Evolutionary conservation across 2,888 invertebrate genomes (phyloP).

Genomic region (Drosophila robusta): DNA sequence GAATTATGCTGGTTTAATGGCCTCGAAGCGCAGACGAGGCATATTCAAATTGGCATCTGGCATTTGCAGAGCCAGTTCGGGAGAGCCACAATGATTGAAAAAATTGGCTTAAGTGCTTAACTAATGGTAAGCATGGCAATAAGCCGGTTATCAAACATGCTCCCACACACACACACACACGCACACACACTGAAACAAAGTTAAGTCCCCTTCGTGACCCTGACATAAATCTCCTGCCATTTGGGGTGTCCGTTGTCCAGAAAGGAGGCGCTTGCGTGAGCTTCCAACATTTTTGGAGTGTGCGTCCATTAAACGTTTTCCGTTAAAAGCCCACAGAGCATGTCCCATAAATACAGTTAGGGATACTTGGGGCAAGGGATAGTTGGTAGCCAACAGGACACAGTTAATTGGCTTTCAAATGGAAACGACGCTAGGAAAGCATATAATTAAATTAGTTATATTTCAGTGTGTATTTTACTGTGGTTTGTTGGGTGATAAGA

Average conservation of each 20-base stretch:
- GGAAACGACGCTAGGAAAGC: not conserved
- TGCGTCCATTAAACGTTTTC: conserved; percentile 50
- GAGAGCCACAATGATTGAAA: conserved; percentile 47
- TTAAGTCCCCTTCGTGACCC: conserved; percentile 11
- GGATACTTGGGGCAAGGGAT: not conserved
- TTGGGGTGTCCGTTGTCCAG: conserved; percentile 27
- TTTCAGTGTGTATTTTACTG: conserved; percentile 2
- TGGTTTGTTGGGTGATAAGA: not conserved
- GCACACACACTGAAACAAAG: not conserved
- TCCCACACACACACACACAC: not conserved
- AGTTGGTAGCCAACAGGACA: conserved; percentile 19
- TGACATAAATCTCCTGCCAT: conserved; percentile 41
- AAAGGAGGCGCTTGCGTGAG: conserved; percentile 53
- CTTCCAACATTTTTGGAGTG: conserved; percentile 41
- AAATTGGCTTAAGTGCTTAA: conserved; percentile 62
- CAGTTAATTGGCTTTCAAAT: conserved; percentile 32
- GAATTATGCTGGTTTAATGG: conserved; percentile 26
- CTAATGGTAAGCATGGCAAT: conserved; percentile 61
- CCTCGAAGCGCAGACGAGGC: conserved; percentile 2
- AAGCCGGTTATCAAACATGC: conserved; percentile 40
- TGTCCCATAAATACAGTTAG: conserved; percentile 37
- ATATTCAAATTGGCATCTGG: conserved; percentile 43
- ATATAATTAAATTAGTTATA: conserved; percentile 1
- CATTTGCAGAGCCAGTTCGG: conserved; percentile 5
- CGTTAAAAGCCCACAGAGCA: conserved; percentile 20